phyloP scores from a whole-genome alignment of 2,113 vertebrate genomes.

The Butastur rufipennis region DNA sequence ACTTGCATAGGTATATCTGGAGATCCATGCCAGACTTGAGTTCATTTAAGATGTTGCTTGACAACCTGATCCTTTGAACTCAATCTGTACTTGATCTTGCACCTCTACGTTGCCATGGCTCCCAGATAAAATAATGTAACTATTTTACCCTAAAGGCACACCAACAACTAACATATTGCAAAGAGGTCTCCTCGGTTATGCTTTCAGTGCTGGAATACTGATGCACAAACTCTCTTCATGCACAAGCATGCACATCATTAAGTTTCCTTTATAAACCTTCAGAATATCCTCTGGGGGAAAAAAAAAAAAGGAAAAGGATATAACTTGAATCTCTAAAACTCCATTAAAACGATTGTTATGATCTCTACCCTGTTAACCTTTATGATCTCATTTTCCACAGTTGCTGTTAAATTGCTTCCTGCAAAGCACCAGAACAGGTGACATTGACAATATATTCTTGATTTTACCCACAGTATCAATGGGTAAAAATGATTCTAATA shows the following conservation, averaged over 20 bases:
- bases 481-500: neutral
- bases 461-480: neutral
- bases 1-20: neutral
- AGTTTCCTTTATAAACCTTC: neutral
- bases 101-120: neutral
- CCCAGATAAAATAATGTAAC: neutral
- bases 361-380: neutral
- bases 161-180: neutral
- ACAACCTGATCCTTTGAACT: constrained; percentile 21
- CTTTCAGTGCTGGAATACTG: neutral
- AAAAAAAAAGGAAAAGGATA: neutral
- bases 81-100: neutral
- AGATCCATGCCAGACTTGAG: neutral
- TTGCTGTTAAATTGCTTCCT: neutral
- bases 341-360: neutral
- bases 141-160: neutral
- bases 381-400: neutral
- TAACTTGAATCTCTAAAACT: neutral
- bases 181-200: neutral
- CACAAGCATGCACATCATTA: neutral
- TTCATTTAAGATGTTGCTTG: neutral
- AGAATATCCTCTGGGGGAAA: neutral
- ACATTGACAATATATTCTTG: neutral
- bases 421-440: neutral
- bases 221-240: neutral